These are phyloP conservation scores for Acrocephalus kingi DNA, from an alignment of 2,113 vertebrate species.

Conservation along the genomic window DNA sequence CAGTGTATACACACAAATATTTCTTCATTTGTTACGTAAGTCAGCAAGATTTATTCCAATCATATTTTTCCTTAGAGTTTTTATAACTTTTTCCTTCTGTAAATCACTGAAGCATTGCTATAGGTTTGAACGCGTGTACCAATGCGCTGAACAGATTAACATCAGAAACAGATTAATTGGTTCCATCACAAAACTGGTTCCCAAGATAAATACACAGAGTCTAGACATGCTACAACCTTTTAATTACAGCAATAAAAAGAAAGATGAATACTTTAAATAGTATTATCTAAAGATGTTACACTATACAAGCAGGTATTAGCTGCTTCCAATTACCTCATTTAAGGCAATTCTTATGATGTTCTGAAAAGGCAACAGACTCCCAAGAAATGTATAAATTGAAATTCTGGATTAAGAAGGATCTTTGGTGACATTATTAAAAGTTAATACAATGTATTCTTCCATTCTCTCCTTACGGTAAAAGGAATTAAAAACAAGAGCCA, in stretches of 20 bases:
- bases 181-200: neutral
- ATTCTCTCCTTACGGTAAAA: neutral
- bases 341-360: neutral
- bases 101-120: neutral
- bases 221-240: constrained; percentile 8
- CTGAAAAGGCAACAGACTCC: neutral
- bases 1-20: neutral
- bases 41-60: neutral
- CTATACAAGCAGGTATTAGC: neutral
- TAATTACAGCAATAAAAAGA: constrained; percentile 1
- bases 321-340: neutral
- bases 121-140: neutral
- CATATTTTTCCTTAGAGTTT: neutral
- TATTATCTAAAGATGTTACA: neutral
- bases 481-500: neutral
- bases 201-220: neutral
- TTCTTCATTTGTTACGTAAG: neutral
- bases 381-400: constrained; percentile 16
- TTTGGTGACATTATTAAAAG: constrained; percentile 20
- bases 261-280: constrained; percentile 7
- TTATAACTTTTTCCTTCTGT: neutral
- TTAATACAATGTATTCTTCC: constrained; percentile 1
- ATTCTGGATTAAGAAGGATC: constrained; percentile 15
- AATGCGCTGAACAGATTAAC: neutral
- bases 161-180: neutral